Percentiles rank a stretch among this genome's conserved stretches.
These are phyloP conservation scores for Stictonetta naevosa DNA, from an alignment of 2,113 vertebrate species.

Conservation along the genomic window DNA sequence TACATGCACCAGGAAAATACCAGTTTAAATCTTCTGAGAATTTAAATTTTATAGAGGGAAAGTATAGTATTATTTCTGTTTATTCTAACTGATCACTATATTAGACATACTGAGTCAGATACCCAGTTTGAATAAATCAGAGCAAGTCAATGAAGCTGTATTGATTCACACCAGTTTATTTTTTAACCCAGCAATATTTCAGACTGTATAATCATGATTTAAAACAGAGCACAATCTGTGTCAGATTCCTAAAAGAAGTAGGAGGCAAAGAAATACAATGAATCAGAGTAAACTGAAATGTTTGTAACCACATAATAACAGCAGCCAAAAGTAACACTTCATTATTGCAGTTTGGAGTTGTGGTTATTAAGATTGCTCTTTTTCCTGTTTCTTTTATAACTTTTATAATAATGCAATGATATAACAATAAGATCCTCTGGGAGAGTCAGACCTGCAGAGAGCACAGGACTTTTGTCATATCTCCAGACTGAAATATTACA, in stretches of 20 bases:
- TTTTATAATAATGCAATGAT: conserved; percentile 37
- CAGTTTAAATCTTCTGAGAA: not conserved
- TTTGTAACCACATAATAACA: not conserved
- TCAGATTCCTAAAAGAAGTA: conserved; percentile 8
- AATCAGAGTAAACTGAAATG: conserved; percentile 38
- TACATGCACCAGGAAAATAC: not conserved
- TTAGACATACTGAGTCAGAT: not conserved
- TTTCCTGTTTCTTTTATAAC: conserved; percentile 46
- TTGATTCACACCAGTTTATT: not conserved
- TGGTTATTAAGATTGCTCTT: conserved; percentile 17
- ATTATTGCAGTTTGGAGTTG: conserved; percentile 22
- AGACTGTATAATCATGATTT: not conserved
- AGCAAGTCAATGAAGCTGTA: not conserved
- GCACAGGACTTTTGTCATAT: conserved; percentile 30
- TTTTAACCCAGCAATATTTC: not conserved
- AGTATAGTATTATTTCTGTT: not conserved
- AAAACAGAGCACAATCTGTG: not conserved
- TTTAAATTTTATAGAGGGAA: not conserved
- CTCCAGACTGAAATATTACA: not conserved
- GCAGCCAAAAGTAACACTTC: conserved; percentile 61
- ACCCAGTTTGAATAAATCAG: not conserved
- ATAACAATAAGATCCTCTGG: not conserved
- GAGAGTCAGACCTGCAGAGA: conserved; percentile 33
- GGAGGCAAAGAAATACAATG: not conserved
- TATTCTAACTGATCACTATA: not conserved